phyloP scores from a whole-genome alignment of 2,888 invertebrate species.

The Xylocampa areola region DNA sequence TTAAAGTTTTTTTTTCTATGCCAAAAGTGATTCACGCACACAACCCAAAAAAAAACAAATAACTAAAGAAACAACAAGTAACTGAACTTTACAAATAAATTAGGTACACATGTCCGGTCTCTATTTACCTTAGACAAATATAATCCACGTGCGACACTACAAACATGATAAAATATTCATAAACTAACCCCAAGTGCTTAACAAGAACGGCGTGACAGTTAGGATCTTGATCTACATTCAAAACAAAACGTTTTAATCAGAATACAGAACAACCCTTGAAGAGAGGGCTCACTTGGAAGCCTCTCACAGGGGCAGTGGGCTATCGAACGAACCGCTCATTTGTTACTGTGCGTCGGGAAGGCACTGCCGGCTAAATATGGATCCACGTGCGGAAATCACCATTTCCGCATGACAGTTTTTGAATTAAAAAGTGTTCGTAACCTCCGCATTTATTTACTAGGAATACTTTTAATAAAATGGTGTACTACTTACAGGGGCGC shows the following conservation, averaged over 20 bases:
- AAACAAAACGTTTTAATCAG: conserved; percentile 61
- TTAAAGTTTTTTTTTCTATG: no score
- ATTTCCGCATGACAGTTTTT: conserved; percentile 64
- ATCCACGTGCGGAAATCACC: conserved; percentile 83
- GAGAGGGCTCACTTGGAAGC: conserved; percentile 71
- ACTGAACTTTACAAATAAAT: no score
- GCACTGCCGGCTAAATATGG: conserved; percentile 73
- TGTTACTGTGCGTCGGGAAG: conserved; percentile 81
- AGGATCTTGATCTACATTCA: conserved; percentile 55
- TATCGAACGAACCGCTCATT: conserved; percentile 88
- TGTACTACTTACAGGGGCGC: conserved; percentile 88
- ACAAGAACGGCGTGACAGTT: conserved; percentile 43
- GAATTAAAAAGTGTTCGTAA: conserved; percentile 63
- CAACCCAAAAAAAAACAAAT: neutral
- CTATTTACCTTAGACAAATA: conserved; percentile 34
- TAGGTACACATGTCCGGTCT: conserved; percentile 1
- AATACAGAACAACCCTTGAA: conserved; percentile 82
- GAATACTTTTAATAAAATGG: conserved; percentile 21
- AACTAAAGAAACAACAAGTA: no score
- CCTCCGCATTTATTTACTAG: conserved; percentile 1
- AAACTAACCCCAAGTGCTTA: conserved; percentile 50
- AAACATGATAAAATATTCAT: conserved; percentile 46
- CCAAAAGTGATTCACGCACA: no score
- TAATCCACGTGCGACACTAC: conserved; percentile 51
- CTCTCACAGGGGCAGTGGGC: conserved; percentile 89